These are phyloP conservation scores for Agapornis canus DNA, from an alignment of 2,797 vertebrate species.

Conservation along the genomic window DNA sequence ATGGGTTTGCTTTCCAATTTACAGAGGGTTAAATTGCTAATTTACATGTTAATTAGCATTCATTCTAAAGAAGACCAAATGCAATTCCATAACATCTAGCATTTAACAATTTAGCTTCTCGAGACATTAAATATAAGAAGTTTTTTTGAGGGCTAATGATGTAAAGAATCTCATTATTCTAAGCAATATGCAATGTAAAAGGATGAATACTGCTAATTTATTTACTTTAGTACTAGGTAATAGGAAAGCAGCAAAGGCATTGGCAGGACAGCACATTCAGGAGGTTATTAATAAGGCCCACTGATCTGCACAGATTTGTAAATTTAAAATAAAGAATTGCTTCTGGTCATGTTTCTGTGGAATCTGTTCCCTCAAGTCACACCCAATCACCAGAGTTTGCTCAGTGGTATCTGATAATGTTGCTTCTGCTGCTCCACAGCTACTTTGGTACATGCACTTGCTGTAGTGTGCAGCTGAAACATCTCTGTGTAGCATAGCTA, in stretches of 20 bases:
- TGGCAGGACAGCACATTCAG: neutral
- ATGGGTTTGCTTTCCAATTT: constrained; percentile 38
- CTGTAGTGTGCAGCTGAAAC: neutral
- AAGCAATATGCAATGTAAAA: constrained; percentile 44
- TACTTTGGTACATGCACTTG: neutral
- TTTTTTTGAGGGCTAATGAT: constrained; percentile 42
- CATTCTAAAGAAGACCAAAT: constrained; percentile 56
- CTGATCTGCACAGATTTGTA: constrained; percentile 15
- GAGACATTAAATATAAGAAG: constrained; percentile 44
- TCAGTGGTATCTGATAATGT: constrained; percentile 72
- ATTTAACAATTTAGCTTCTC: constrained; percentile 68
- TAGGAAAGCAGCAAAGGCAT: constrained; percentile 14
- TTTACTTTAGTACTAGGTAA: constrained; percentile 38
- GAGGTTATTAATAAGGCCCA: constrained; percentile 25
- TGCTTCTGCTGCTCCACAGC: neutral
- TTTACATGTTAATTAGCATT: constrained; percentile 74
- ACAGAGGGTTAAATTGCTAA: constrained; percentile 71
- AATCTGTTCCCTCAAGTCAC: constrained; percentile 53
- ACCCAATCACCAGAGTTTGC: constrained; percentile 15
- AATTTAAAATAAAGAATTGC: constrained; percentile 53
- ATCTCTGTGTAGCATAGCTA: neutral
- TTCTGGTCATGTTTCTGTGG: constrained; percentile 73
- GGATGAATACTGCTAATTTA: constrained; percentile 43
- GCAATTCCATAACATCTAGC: constrained; percentile 62
- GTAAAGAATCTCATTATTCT: constrained; percentile 64